A percentile compares a stretch with the other conserved stretches of the same genome.
Conservation (phyloP, 2,888 invertebrate genomes). For the Heliconius sara region DNA sequence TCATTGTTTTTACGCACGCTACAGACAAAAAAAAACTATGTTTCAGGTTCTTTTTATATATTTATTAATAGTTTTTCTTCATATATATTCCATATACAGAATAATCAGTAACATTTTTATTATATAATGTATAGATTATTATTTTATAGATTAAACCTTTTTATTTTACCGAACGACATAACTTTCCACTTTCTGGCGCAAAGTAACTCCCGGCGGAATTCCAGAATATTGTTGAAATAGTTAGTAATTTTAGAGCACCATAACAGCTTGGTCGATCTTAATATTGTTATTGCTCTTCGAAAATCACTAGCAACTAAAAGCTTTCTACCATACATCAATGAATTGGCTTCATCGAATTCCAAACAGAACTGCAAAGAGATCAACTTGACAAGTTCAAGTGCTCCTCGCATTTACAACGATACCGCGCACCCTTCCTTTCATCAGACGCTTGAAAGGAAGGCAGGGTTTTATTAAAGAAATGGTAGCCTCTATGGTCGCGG, state of each 20-base stretch:
- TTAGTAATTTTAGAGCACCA: constrained; percentile 19
- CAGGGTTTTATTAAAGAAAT: constrained; percentile 58
- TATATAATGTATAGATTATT: background rate
- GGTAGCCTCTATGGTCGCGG: constrained; percentile 66
- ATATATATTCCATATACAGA: no score
- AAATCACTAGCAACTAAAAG: constrained; percentile 73
- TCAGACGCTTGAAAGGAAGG: constrained; percentile 51
- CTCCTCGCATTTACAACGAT: constrained; percentile 59
- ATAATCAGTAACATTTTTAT: no score
- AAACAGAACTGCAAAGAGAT: constrained; percentile 53
- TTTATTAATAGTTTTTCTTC: no score
- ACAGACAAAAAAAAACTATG: no score
- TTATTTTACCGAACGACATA: background rate
- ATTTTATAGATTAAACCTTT: background rate
- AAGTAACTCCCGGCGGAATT: background rate
- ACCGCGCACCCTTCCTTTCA: constrained; percentile 46
- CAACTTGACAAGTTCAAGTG: constrained; percentile 54
- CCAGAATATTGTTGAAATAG: constrained; percentile 11
- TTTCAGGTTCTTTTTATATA: no score
- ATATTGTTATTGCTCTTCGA: constrained; percentile 69
- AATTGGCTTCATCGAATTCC: constrained; percentile 78
- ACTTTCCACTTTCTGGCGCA: constrained; percentile 25
- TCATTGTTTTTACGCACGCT: no score
- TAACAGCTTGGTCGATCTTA: constrained; percentile 58
- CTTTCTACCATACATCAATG: constrained; percentile 78